phyloP scores from a whole-genome alignment of 1,140 invertebrate genomes.

The Leptopilina clavipes region DNA sequence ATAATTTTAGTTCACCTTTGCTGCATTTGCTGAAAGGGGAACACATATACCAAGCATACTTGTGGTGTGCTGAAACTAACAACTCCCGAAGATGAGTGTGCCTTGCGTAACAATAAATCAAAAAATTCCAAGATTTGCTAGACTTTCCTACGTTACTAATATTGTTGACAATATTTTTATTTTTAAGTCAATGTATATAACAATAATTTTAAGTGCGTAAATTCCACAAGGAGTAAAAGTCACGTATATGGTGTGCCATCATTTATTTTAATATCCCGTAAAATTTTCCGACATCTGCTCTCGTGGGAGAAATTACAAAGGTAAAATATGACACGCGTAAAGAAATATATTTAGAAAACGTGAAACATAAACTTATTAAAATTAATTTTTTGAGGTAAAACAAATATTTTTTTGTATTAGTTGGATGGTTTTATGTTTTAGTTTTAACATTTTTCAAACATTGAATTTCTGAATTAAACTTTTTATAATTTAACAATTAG shows the following conservation, averaged over 20 bases:
- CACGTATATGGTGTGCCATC: not conserved
- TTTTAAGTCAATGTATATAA: not conserved
- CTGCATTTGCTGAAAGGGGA: not conserved
- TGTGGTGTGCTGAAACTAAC: not conserved
- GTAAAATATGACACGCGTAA: not conserved
- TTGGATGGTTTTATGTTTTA: no score
- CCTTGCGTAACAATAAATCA: no score
- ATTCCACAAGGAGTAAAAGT: not conserved
- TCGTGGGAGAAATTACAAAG: slow-evolving; percentile 5
- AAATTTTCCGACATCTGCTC: not conserved
- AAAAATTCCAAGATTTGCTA: no score
- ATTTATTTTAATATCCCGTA: slow-evolving; percentile 21
- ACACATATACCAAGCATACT: not conserved
- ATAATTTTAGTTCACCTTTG: not conserved
- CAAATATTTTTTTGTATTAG: no score
- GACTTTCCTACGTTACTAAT: no score
- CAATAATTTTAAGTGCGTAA: not conserved
- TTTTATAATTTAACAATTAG: not conserved
- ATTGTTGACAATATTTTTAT: no score
- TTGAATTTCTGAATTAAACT: no score
- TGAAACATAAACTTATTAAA: no score
- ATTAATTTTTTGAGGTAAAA: no score
- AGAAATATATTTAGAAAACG: no score
- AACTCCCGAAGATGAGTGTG: not conserved
- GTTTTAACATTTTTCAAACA: no score